phyloP scores from a whole-genome alignment of 2,113 vertebrate genomes.

The Neofelis nebulosa region DNA sequence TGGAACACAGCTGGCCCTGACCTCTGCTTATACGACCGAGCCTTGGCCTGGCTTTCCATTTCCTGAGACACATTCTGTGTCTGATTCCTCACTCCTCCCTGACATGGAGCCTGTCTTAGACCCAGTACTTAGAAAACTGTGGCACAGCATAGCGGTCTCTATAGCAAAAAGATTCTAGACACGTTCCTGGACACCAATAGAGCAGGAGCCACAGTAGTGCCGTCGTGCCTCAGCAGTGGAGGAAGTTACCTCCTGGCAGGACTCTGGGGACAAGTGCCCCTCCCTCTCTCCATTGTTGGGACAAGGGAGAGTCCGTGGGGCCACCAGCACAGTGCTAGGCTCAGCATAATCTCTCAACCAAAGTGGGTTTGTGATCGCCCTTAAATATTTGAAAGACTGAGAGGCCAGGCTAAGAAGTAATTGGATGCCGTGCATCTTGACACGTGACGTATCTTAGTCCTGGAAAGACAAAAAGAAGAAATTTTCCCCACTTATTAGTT shows the following conservation, averaged over 20 bases:
- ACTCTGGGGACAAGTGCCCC: neutral
- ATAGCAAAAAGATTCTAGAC: neutral
- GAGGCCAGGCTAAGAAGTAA: neutral
- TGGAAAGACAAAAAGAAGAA: slow-evolving; percentile 21
- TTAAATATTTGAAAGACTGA: neutral
- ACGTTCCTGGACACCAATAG: neutral
- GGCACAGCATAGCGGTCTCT: neutral
- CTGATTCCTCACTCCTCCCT: neutral
- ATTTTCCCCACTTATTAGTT: neutral
- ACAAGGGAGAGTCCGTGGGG: neutral
- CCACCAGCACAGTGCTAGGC: neutral
- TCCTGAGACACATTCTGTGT: neutral
- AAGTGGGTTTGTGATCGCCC: neutral
- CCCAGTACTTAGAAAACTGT: slow-evolving; percentile 31
- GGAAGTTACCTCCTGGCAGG: neutral
- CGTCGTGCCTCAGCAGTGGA: neutral
- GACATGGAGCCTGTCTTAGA: neutral
- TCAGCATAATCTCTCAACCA: neutral
- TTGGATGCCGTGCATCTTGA: neutral
- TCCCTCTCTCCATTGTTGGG: neutral
- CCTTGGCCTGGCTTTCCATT: slow-evolving; percentile 39
- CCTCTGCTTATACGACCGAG: neutral
- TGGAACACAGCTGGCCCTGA: neutral
- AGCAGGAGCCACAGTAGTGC: neutral
- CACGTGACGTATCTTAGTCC: neutral